Evolutionary conservation across 2,888 invertebrate species (phyloP), one percentile per base, ranked within the genome.

Genomic region (Hedychridium roseum): DNA sequence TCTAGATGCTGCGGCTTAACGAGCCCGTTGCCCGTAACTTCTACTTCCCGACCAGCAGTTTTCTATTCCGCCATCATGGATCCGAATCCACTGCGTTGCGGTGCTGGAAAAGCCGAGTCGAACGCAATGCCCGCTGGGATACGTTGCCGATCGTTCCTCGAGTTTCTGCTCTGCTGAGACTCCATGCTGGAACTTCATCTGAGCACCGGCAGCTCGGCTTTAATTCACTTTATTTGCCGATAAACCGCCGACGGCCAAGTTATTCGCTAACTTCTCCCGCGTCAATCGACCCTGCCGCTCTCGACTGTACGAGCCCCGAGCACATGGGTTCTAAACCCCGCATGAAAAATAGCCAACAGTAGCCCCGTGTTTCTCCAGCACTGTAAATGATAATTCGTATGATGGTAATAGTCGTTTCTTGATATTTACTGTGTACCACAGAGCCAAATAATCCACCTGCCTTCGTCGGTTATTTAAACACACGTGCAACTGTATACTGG

Each of bases 181-280:
- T n/a, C n/a, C n/a, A n/a, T n/a, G n/a, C n/a, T n/a, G 32, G 30
- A 48, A 63, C 39, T 54, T 60, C 27, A n/a, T 23, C 44, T 32
- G 44, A 30, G 52, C 51, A 54, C 50, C 47, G 52, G 45, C 47
- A 58, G 45, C 44, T n/a, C 44, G 44, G 48, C 36, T 60, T 58
- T 63, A 64, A 64, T 58, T 60, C 59, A 52, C 60, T 64, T 54
- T 64, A 60, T 49, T 54, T 41, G 26, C 11, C 35, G 46, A 44
- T n/a, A n/a, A 42, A 52, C 31, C 32, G 9, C 47, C 47, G 40
- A 3, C 15, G 35, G 27, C 39, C 32, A 30, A 53, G 43, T 45
- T 60, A 32, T 15, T 37, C 32, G 34, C 34, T 30, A 36, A 46
- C 56, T 52, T 54, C 46, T 6, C 34, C 11, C 27, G 21, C 12